phyloP scores from a whole-genome alignment of 1,140 invertebrate genomes.

The Cecropterus lyciades region DNA sequence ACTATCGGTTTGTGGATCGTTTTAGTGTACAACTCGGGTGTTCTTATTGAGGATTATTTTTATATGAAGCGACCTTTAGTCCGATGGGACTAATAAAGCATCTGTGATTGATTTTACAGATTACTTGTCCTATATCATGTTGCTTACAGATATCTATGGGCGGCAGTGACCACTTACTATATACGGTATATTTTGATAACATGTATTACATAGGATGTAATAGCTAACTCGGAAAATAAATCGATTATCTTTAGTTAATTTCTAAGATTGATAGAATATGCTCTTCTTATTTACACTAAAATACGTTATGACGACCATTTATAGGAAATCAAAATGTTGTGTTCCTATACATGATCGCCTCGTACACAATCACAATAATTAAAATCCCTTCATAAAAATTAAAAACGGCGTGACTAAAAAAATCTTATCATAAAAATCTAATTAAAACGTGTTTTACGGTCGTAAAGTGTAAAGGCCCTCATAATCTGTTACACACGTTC shows the following conservation, averaged over 20 bases:
- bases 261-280: no score
- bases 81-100: no score
- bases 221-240: no score
- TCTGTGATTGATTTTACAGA: no score
- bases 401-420: conserved; percentile 36
- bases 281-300: neutral
- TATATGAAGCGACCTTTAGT: conserved; percentile 32
- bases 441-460: conserved; percentile 33
- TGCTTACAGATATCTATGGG: no score
- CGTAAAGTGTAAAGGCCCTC: conserved; percentile 56
- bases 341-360: neutral
- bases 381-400: conserved; percentile 25
- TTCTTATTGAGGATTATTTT: no score
- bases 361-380: conserved; percentile 14
- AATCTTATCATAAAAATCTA: conserved; percentile 34
- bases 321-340: neutral
- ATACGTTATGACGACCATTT: neutral
- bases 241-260: no score
- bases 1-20: conserved; percentile 43
- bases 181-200: no score
- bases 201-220: no score
- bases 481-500: conserved; percentile 64
- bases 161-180: no score
- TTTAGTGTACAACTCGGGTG: conserved; percentile 49
- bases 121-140: no score